phyloP scores from a whole-genome alignment of 2,888 invertebrate species.

The Psylliodes chrysocephalus region DNA sequence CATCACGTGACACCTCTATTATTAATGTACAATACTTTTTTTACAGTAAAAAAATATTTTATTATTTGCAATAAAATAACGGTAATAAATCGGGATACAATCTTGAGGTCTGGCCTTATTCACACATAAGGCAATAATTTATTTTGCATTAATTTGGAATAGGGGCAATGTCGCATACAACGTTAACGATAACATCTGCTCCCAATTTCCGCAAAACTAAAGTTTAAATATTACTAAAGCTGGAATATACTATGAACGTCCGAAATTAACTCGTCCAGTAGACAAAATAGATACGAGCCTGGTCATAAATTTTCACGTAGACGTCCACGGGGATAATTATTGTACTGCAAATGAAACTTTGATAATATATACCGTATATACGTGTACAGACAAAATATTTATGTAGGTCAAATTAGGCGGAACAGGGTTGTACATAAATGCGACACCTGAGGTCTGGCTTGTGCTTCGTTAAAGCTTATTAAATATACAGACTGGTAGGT shows the following conservation, averaged over 20 bases:
- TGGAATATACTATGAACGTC: conserved; percentile 2
- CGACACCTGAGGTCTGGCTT: conserved; percentile 14
- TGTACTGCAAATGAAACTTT: conserved; percentile 25
- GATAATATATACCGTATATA: conserved; percentile 22
- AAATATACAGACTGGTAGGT: neutral
- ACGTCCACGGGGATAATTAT: conserved; percentile 22
- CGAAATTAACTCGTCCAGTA: conserved; percentile 21
- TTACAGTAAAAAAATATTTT: too few species aligned
- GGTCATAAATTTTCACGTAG: conserved; percentile 19
- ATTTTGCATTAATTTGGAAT: neutral
- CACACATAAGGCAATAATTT: neutral
- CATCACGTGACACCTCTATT: too few species aligned
- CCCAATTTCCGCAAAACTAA: conserved; percentile 13
- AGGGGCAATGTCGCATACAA: conserved; percentile 4
- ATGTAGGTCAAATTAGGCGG: conserved; percentile 19
- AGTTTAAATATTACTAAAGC: conserved; percentile 19
- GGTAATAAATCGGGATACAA: too few species aligned
- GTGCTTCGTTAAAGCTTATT: conserved; percentile 19
- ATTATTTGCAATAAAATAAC: too few species aligned
- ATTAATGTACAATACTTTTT: too few species aligned
- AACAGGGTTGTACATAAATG: neutral
- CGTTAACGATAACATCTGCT: conserved; percentile 1
- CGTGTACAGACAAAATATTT: conserved; percentile 14
- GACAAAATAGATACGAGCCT: conserved; percentile 18
- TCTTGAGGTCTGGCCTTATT: too few species aligned